Conservation (phyloP, 2,113 vertebrate species). For the Megalops atlanticus region DNA sequence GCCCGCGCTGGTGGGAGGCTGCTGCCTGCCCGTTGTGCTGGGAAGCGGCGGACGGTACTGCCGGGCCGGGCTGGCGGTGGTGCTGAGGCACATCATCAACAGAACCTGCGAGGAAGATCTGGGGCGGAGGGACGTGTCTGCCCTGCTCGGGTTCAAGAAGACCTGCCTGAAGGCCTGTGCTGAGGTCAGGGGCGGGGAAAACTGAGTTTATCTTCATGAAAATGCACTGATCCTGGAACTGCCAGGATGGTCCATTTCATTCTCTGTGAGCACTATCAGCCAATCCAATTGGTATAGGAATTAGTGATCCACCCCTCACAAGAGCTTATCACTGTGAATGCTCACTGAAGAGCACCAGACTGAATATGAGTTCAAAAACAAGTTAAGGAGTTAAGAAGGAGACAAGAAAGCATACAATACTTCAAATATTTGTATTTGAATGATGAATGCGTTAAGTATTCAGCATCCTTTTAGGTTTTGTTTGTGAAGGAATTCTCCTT, state of each 20-base stretch:
- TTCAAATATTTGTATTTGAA: no score
- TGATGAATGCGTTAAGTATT: no score
- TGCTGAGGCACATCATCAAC: slow-evolving; percentile 85
- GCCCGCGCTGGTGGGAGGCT: slow-evolving; percentile 79
- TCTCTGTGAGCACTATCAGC: background rate
- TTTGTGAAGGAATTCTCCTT: no score
- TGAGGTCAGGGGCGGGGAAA: slow-evolving; percentile 76
- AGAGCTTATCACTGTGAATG: background rate
- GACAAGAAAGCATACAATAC: no score
- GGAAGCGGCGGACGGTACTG: slow-evolving; percentile 76
- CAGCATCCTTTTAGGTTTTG: no score
- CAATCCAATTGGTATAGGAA: background rate
- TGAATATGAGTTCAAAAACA: background rate
- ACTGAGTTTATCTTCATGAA: background rate
- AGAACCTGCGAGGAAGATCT: slow-evolving; percentile 73
- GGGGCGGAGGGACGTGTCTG: slow-evolving; percentile 75
- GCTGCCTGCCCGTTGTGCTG: slow-evolving; percentile 81
- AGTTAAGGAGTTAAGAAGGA: background rate
- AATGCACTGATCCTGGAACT: background rate
- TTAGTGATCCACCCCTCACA: background rate
- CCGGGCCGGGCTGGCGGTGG: slow-evolving; percentile 90
- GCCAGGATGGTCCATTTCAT: background rate
- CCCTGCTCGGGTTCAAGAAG: slow-evolving; percentile 94
- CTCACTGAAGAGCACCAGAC: background rate
- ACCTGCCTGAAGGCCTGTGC: slow-evolving; percentile 98